phyloP scores from a whole-genome alignment of 2,113 vertebrate genomes.

The Gopherus flavomarginatus region DNA sequence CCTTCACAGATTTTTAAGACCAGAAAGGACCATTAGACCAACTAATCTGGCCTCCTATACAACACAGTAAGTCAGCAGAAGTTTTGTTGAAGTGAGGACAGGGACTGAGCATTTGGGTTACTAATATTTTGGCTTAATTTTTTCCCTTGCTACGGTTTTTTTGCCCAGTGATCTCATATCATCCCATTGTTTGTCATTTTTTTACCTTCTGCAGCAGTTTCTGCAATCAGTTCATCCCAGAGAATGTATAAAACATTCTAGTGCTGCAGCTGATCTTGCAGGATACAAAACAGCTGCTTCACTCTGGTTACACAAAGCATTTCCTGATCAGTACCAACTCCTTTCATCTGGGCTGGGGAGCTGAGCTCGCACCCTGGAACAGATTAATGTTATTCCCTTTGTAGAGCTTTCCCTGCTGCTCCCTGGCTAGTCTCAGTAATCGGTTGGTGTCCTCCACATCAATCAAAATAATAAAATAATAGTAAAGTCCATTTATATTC shows the following conservation, averaged over 20 bases:
- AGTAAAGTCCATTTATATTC: constrained; percentile 55
- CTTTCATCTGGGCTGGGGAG: constrained; percentile 6
- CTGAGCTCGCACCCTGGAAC: not conserved
- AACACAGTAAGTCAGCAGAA: constrained; percentile 43
- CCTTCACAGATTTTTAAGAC: constrained; percentile 21
- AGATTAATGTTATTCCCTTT: not conserved
- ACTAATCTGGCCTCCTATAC: not conserved
- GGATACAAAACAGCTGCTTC: not conserved
- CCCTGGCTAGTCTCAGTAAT: not conserved
- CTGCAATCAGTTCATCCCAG: not conserved
- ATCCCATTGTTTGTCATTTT: not conserved
- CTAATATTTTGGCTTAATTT: not conserved
- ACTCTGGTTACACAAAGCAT: not conserved
- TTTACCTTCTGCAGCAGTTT: not conserved
- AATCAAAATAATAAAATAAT: constrained; percentile 20
- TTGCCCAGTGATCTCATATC: not conserved
- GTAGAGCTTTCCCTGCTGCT: constrained; percentile 23
- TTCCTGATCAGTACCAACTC: not conserved
- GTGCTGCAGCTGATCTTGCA: not conserved
- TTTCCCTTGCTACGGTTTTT: not conserved
- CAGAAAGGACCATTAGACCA: constrained; percentile 59
- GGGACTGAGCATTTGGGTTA: not conserved
- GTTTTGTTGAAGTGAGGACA: not conserved
- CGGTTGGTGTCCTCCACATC: not conserved
- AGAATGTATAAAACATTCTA: accelerated